Evolutionary conservation across 2,113 vertebrate species (phyloP).

Genomic region (Balaenoptera acutorostrata): DNA sequence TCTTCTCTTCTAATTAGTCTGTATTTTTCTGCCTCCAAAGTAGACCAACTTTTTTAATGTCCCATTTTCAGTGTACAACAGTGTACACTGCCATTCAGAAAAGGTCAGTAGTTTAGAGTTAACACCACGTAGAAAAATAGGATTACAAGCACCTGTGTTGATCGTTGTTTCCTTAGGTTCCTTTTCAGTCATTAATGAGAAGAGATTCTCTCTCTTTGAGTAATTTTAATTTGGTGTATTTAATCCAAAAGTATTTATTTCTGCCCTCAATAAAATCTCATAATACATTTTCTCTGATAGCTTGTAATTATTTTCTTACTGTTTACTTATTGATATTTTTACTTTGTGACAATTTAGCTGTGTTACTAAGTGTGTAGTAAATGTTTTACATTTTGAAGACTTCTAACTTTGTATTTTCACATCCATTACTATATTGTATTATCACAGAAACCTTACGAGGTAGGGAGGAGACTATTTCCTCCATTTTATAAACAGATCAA

Average conservation of each 20-base stretch:
- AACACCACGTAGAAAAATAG: not conserved
- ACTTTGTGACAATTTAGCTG: not conserved
- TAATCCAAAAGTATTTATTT: slow-evolving; percentile 9
- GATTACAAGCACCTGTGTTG: not conserved
- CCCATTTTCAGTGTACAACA: not conserved
- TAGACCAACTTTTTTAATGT: slow-evolving; percentile 9
- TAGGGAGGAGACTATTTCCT: not conserved
- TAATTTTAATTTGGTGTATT: not conserved
- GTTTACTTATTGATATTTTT: not conserved
- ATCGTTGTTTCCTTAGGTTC: not conserved
- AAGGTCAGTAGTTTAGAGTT: not conserved
- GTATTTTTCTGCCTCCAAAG: slow-evolving; percentile 17
- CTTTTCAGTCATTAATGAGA: slow-evolving; percentile 14
- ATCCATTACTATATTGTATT: not conserved
- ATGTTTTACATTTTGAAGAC: not conserved
- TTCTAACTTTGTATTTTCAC: slow-evolving; percentile 4
- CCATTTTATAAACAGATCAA: not conserved
- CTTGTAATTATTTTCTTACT: slow-evolving; percentile 9
- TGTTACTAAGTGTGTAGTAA: not conserved
- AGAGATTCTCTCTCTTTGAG: not conserved
- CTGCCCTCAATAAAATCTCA: not conserved
- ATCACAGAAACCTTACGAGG: not conserved
- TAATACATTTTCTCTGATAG: slow-evolving; percentile 28
- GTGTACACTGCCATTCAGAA: not conserved
- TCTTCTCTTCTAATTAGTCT: slow-evolving; percentile 47